Percentiles rank a stretch among this genome's conserved stretches.
phyloP scores from a whole-genome alignment of 1,140 invertebrate genomes.

The Grapholita molesta region DNA sequence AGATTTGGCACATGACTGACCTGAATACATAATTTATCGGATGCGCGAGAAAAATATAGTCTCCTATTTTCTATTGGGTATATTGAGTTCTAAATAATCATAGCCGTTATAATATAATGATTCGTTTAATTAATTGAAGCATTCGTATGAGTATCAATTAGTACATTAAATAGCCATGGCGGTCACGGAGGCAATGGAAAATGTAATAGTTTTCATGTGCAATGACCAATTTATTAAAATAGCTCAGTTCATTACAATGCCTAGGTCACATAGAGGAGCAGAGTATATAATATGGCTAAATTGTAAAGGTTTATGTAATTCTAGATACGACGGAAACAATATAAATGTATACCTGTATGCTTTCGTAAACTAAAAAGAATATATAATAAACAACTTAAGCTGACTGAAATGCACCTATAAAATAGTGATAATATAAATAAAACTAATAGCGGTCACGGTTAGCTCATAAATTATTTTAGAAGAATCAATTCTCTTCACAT shows the following conservation, averaged over 20 bases:
- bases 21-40: conserved; percentile 31
- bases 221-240: neutral
- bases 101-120: conserved; percentile 16
- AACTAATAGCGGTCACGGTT: neutral
- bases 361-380: no score
- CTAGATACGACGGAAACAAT: no score
- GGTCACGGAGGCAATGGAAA: neutral
- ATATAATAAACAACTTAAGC: neutral
- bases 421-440: neutral
- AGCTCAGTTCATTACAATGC: no score
- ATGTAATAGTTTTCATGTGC: neutral
- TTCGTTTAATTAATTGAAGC: neutral
- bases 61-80: conserved; percentile 14
- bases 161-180: neutral
- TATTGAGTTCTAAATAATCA: conserved; percentile 19
- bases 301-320: no score
- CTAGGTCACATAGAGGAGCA: no score
- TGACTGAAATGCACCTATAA: neutral
- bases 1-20: conserved; percentile 36
- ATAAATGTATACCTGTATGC: no score
- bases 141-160: neutral
- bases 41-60: conserved; percentile 23
- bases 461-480: neutral
- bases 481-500: neutral
- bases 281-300: no score